Percentiles rank a stretch among this genome's conserved stretches.
These are phyloP conservation scores for Cloeon dipterum DNA, from an alignment of 2,888 invertebrate genomes.

Conservation along the genomic window DNA sequence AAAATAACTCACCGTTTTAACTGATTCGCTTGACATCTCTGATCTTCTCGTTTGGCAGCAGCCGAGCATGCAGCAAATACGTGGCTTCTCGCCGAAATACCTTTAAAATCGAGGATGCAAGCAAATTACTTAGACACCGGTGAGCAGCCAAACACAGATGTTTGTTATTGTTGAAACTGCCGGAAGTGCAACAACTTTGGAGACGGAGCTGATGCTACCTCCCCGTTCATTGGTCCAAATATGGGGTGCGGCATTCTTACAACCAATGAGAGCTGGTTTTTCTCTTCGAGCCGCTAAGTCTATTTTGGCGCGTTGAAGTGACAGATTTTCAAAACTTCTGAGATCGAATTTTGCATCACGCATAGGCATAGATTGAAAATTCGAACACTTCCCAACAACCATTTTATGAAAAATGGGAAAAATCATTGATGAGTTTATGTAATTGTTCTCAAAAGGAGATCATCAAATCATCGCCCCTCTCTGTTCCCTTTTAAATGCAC, in stretches of 20 bases:
- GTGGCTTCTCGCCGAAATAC: neutral
- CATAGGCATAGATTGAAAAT: no score
- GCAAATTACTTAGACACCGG: neutral
- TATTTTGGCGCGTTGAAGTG: neutral
- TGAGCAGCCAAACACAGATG: neutral
- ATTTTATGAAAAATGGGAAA: no score
- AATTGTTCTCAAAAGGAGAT: no score
- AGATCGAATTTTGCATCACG: no score
- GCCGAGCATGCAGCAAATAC: neutral
- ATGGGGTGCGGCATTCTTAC: neutral
- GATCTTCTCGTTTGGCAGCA: neutral
- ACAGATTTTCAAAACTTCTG: no score
- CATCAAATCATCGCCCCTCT: no score
- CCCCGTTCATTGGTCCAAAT: neutral
- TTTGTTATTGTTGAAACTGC: neutral
- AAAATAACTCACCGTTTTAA: conserved; percentile 30
- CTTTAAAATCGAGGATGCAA: no score
- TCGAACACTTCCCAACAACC: no score
- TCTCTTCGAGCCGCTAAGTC: neutral
- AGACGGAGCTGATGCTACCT: no score
- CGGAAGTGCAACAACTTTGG: neutral
- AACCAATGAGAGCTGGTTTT: neutral
- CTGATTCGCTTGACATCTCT: conserved; percentile 32
- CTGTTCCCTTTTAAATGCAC: no score
- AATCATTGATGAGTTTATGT: no score